These are phyloP conservation scores for Malurus alboscapulatus DNA, from an alignment of 2,113 vertebrate species.

Conservation along the genomic window DNA sequence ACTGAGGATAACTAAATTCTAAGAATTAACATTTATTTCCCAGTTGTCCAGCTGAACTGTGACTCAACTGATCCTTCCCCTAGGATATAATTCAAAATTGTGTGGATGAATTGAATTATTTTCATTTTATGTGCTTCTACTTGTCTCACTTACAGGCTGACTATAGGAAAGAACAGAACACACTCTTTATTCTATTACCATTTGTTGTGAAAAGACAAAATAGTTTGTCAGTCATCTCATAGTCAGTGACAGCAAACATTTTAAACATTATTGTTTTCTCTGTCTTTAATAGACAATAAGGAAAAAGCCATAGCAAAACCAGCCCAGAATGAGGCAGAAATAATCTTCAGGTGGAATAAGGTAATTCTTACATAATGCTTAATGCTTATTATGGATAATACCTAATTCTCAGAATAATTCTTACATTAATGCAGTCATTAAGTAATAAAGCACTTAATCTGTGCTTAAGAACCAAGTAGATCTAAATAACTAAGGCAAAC, in stretches of 20 bases:
- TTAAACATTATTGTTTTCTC: neutral
- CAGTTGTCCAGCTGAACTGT: neutral
- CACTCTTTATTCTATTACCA: neutral
- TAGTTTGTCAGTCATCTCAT: neutral
- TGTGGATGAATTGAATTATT: neutral
- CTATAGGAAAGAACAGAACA: neutral
- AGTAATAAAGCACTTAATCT: neutral
- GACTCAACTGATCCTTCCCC: neutral
- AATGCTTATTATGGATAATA: too few species aligned
- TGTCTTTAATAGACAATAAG: neutral
- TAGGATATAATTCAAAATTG: neutral
- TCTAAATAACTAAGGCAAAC: conserved; percentile 1
- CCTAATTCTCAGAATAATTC: too few species aligned
- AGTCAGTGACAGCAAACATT: neutral
- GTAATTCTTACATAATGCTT: too few species aligned
- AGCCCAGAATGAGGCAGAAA: too few species aligned
- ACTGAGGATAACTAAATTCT: neutral
- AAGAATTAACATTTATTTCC: neutral
- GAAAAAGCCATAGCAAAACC: too few species aligned
- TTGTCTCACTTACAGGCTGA: neutral
- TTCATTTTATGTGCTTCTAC: neutral
- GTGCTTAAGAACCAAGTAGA: neutral
- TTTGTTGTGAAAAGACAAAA: neutral
- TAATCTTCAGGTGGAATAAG: too few species aligned
- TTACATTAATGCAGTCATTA: too few species aligned